phyloP scores from a whole-genome alignment of 2,797 vertebrate genomes.

The Meriones psammophilus region DNA sequence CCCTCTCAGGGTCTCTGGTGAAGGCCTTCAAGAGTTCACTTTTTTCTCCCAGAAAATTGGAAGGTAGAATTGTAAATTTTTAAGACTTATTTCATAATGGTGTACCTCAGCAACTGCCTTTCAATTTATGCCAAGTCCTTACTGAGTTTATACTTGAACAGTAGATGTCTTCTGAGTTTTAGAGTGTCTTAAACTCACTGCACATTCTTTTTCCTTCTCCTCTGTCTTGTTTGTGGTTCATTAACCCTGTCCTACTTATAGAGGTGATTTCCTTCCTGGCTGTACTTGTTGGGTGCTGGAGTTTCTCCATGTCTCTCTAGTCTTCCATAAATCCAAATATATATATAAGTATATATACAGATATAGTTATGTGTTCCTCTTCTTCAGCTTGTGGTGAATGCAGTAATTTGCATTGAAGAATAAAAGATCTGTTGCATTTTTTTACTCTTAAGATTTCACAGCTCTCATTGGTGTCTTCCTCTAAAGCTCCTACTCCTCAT shows the following conservation, averaged over 20 bases:
- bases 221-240: conserved; percentile 78
- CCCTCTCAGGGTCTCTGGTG: conserved; percentile 85
- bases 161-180: conserved; percentile 85
- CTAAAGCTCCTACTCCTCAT: conserved; percentile 42
- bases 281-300: conserved; percentile 83
- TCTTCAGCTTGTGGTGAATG: conserved; percentile 84
- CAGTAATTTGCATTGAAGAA: conserved; percentile 84
- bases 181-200: conserved; percentile 81
- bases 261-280: conserved; percentile 80
- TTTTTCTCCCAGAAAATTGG: conserved; percentile 85
- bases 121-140: conserved; percentile 86
- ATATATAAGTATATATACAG: conserved; percentile 28
- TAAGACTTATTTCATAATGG: conserved; percentile 83
- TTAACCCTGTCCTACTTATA: conserved; percentile 66
- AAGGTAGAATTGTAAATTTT: conserved; percentile 84
- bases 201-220: conserved; percentile 73
- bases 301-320: conserved; percentile 79
- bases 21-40: conserved; percentile 82
- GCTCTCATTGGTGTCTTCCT: conserved; percentile 71
- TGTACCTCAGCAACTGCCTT: conserved; percentile 87
- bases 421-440: conserved; percentile 85
- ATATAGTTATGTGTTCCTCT: conserved; percentile 58
- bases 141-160: conserved; percentile 87
- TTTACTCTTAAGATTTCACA: conserved; percentile 78
- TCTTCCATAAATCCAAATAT: conserved; percentile 83